These are phyloP conservation scores for Selenia dentaria DNA, from an alignment of 2,888 invertebrate genomes.

Conservation along the genomic window DNA sequence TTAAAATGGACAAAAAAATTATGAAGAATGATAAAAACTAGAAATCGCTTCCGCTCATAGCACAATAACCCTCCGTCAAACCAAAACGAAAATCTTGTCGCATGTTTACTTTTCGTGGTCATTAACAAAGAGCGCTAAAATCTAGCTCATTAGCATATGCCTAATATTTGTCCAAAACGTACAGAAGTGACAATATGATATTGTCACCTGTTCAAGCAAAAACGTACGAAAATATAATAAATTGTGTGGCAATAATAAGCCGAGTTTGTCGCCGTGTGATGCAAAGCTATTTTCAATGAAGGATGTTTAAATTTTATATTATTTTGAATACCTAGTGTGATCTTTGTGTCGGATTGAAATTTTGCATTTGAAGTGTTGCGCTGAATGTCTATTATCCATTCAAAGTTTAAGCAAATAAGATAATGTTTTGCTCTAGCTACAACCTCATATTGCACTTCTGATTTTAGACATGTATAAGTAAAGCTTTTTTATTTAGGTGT, in stretches of 20 bases:
- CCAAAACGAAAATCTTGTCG: slow-evolving; percentile 46
- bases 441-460: too few species aligned
- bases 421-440: too few species aligned
- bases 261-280: slow-evolving; percentile 2
- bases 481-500: too few species aligned
- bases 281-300: slow-evolving; percentile 8
- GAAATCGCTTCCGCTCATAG: slow-evolving; percentile 29
- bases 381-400: background rate
- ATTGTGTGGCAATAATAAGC: slow-evolving; percentile 16
- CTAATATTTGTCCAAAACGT: slow-evolving; percentile 18
- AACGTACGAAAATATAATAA: slow-evolving; percentile 13
- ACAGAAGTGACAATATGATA: slow-evolving; percentile 22
- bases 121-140: slow-evolving; percentile 59
- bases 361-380: slow-evolving; percentile 6
- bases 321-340: slow-evolving; percentile 12
- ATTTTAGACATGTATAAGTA: too few species aligned
- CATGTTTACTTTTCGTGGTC: slow-evolving; percentile 54
- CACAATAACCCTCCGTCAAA: slow-evolving; percentile 17
- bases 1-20: too few species aligned
- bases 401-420: too few species aligned
- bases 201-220: slow-evolving; percentile 20
- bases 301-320: slow-evolving; percentile 14
- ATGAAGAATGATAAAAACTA: background rate
- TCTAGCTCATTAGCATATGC: slow-evolving; percentile 43
- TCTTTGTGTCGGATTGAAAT: slow-evolving; percentile 8